Conservation (phyloP, 2,888 invertebrate genomes). For the Tineola bisselliella region DNA sequence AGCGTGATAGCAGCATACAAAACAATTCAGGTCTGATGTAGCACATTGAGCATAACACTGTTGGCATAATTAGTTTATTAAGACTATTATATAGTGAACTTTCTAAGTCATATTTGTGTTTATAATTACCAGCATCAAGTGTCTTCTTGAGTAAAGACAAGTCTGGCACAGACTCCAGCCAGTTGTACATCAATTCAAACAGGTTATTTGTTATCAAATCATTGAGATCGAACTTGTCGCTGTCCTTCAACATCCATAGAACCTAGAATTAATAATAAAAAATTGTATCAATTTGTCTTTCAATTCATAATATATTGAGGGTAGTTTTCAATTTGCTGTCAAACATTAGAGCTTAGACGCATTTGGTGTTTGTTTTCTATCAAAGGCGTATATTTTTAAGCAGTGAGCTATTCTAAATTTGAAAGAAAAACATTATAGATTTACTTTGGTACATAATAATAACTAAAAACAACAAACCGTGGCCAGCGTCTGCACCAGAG, state of each 20-base stretch:
- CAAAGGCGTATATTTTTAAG: too few relatives aligned
- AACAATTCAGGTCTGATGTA: constrained; percentile 84
- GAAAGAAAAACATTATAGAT: too few relatives aligned
- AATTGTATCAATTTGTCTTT: too few relatives aligned
- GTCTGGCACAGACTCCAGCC: constrained; percentile 77
- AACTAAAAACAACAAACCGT: constrained; percentile 69
- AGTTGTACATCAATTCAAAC: constrained; percentile 80
- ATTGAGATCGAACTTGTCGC: constrained; percentile 67
- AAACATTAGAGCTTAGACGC: too few relatives aligned
- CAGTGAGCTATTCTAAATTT: too few relatives aligned
- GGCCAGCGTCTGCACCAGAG: constrained; percentile 79
- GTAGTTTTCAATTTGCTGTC: too few relatives aligned
- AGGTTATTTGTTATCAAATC: constrained; percentile 77
- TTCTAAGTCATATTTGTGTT: too few relatives aligned
- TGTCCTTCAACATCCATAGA: constrained; percentile 70
- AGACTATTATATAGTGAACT: too few relatives aligned
- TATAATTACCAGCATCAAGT: constrained; percentile 74
- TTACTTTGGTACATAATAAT: constrained; percentile 13
- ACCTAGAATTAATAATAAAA: constrained; percentile 29
- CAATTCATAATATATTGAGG: too few relatives aligned
- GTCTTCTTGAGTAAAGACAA: constrained; percentile 81
- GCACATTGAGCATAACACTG: constrained; percentile 84
- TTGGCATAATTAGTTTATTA: too few relatives aligned
- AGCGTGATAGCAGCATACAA: constrained; percentile 75
- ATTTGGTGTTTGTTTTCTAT: too few relatives aligned